A percentile compares a stretch with the other conserved stretches of the same genome.
Conservation (phyloP, 1,140 invertebrate genomes). For the Eueides isabella region DNA sequence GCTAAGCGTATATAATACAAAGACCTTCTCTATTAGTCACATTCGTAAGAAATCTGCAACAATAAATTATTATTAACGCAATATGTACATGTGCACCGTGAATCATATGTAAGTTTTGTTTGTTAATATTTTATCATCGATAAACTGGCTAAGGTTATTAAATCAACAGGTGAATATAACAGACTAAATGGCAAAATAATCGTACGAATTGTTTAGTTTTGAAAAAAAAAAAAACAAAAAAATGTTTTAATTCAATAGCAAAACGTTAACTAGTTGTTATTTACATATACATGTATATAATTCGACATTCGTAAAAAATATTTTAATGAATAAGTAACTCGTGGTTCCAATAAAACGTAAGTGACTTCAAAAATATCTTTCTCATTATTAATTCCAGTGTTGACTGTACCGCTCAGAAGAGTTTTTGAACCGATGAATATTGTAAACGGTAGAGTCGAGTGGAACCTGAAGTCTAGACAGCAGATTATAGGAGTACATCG, state of each 20-base stretch:
- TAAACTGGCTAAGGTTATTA: conserved; percentile 42
- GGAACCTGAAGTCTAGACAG: conserved; percentile 37
- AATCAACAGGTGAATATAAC: conserved; percentile 34
- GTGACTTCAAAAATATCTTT: conserved; percentile 11
- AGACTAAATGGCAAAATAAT: too few relatives aligned
- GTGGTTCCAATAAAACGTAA: conserved; percentile 4
- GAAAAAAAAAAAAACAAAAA: too few relatives aligned
- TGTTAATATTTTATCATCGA: conserved; percentile 48
- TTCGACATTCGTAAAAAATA: not conserved
- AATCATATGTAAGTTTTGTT: conserved; percentile 53
- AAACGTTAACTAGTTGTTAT: too few relatives aligned
- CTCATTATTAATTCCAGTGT: conserved; percentile 22
- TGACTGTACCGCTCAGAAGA: conserved; percentile 26
- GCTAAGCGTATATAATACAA: not conserved
- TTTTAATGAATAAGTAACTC: not conserved
- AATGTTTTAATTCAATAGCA: too few relatives aligned
- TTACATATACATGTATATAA: not conserved
- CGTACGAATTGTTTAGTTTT: too few relatives aligned
- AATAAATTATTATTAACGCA: conserved; percentile 31
- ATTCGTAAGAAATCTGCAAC: conserved; percentile 35
- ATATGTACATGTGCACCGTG: conserved; percentile 46
- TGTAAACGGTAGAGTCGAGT: conserved; percentile 36
- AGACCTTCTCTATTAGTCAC: conserved; percentile 18
- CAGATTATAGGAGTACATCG: conserved; percentile 40
- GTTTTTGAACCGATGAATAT: conserved; percentile 45